Evolutionary conservation across 1,140 invertebrate species (phyloP).

Genomic region (Drosophila kohkoa): DNA sequence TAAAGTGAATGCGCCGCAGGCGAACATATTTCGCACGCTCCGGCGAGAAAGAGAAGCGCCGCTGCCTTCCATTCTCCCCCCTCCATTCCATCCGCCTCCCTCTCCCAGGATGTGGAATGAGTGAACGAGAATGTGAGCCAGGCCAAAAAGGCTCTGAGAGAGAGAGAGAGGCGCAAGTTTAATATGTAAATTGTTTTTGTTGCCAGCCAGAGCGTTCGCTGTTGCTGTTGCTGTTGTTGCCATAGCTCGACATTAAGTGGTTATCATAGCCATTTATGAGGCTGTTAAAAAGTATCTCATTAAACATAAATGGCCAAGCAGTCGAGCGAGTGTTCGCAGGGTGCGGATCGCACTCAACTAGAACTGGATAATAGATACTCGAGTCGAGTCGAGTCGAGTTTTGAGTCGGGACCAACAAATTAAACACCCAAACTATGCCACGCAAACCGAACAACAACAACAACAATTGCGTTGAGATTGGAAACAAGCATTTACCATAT

Average conservation of each 20-base stretch:
- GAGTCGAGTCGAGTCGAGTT: neutral
- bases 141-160: neutral
- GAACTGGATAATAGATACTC: slow-evolving; percentile 46
- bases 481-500: slow-evolving; percentile 23
- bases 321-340: too few species aligned
- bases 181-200: slow-evolving; percentile 82
- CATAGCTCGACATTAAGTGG: slow-evolving; percentile 80
- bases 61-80: neutral
- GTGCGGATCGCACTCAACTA: slow-evolving; percentile 17
- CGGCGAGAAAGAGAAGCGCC: slow-evolving; percentile 43
- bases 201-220: slow-evolving; percentile 23
- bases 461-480: slow-evolving; percentile 15
- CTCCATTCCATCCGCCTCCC: too few species aligned
- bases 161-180: slow-evolving; percentile 60
- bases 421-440: slow-evolving; percentile 12
- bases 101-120: slow-evolving; percentile 15
- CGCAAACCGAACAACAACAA: slow-evolving; percentile 3
- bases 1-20: slow-evolving; percentile 83
- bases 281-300: slow-evolving; percentile 83
- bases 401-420: slow-evolving; percentile 39
- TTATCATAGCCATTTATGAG: slow-evolving; percentile 84
- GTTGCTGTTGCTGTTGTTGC: slow-evolving; percentile 25
- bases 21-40: slow-evolving; percentile 80
- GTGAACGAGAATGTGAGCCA: slow-evolving; percentile 8
- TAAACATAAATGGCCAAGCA: slow-evolving; percentile 49